A percentile compares a stretch with the other conserved stretches of the same genome.
These are phyloP conservation scores for Calameuta pallipes DNA, from an alignment of 2,888 invertebrate species.

Conservation along the genomic window DNA sequence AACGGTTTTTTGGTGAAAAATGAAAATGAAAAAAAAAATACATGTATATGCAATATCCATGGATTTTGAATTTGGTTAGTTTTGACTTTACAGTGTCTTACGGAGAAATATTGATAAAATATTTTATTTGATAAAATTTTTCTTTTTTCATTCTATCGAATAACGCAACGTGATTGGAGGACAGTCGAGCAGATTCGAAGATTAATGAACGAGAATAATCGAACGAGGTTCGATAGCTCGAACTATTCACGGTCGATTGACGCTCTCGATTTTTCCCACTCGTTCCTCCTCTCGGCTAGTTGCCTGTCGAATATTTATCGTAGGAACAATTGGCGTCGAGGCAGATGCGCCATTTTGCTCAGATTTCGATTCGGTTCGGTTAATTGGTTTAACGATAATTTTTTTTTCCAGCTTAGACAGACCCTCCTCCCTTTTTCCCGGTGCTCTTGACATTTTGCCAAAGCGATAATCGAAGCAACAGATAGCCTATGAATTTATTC, in stretches of 20 bases:
- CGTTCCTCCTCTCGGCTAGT: not conserved
- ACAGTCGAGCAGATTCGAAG: not conserved
- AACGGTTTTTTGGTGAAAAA: not conserved
- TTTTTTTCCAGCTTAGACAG: not conserved
- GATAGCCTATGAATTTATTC: conserved; percentile 33
- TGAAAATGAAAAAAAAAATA: not conserved
- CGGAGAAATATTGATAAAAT: not conserved
- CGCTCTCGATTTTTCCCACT: not conserved
- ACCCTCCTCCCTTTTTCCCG: accelerated
- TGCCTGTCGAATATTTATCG: not conserved
- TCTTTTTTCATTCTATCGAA: not conserved
- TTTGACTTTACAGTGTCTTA: not conserved
- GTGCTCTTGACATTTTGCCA: conserved; percentile 31
- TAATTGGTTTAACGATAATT: not conserved
- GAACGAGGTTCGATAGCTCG: not conserved
- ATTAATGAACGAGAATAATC: not conserved
- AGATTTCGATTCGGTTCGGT: not conserved
- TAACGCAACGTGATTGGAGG: not conserved
- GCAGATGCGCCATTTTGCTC: not conserved
- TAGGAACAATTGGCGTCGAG: not conserved
- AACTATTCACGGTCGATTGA: not conserved
- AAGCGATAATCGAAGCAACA: conserved; percentile 26
- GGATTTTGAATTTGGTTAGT: not conserved
- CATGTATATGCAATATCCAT: not conserved
- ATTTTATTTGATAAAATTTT: not conserved